Evolutionary conservation across 1,140 invertebrate species (phyloP).

Genomic region (Drosophila ananassae): DNA sequence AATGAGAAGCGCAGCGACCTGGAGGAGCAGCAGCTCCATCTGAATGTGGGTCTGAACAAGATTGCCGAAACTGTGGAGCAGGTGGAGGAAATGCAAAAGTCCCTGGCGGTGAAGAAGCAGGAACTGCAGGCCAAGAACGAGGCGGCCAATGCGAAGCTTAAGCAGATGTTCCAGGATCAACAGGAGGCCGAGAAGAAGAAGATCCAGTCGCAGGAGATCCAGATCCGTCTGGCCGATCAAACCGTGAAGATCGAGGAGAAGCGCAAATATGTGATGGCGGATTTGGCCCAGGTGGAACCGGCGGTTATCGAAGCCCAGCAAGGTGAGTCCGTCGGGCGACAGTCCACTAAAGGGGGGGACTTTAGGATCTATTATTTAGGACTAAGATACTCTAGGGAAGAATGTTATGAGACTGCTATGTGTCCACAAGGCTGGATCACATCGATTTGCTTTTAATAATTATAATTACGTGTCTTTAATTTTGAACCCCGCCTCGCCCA

Average conservation of each 20-base stretch:
- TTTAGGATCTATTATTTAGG: slow-evolving; percentile 34
- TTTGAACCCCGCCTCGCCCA: slow-evolving; percentile 29
- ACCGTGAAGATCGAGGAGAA: slow-evolving; percentile 97
- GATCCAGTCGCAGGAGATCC: slow-evolving; percentile 98
- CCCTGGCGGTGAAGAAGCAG: slow-evolving; percentile 97
- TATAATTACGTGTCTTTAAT: slow-evolving; percentile 42
- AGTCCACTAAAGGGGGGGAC: slow-evolving; percentile 13
- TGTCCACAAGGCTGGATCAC: neutral
- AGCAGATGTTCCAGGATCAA: slow-evolving; percentile 99
- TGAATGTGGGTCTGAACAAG: slow-evolving; percentile 99
- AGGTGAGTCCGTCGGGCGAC: slow-evolving; percentile 87
- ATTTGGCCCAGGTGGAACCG: slow-evolving; percentile 98
- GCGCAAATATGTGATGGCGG: slow-evolving; percentile 95
- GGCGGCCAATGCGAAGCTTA: slow-evolving; percentile 98
- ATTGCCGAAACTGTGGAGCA: slow-evolving; percentile 99
- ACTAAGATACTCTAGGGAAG: slow-evolving; percentile 13
- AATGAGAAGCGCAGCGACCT: slow-evolving; percentile 98
- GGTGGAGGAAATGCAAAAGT: slow-evolving; percentile 99
- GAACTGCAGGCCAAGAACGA: slow-evolving; percentile 99
- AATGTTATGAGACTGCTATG: neutral
- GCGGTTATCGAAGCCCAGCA: slow-evolving; percentile 99
- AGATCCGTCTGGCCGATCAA: slow-evolving; percentile 94
- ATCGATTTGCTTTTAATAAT: slow-evolving; percentile 10
- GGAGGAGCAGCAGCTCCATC: slow-evolving; percentile 99
- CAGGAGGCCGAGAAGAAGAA: slow-evolving; percentile 99